Conservation (phyloP, 2,888 invertebrate genomes). For the Hypsopygia costalis region DNA sequence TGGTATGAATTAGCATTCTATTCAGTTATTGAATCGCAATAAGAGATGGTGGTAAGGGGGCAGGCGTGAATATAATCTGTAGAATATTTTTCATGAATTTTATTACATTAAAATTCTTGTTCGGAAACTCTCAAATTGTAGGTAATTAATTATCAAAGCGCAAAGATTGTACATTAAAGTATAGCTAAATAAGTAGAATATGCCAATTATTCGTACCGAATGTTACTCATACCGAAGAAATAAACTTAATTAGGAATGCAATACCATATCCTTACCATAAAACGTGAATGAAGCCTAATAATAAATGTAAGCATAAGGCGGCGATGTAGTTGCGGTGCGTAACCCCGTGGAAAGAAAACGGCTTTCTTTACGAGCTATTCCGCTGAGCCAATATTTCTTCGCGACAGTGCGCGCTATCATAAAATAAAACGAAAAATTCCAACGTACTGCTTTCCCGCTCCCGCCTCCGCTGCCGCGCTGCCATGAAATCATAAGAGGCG, state of each 20-base stretch:
- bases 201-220: too few species aligned
- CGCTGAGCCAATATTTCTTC: constrained; percentile 79
- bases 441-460: constrained; percentile 54
- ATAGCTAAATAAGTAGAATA: too few species aligned
- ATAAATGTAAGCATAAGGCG: constrained; percentile 55
- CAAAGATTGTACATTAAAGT: too few species aligned
- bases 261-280: constrained; percentile 32
- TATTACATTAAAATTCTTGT: too few species aligned
- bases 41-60: too few species aligned
- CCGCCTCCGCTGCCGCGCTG: constrained; percentile 33
- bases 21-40: too few species aligned
- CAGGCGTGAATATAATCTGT: too few species aligned
- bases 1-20: too few species aligned
- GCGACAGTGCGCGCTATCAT: constrained; percentile 79
- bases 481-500: constrained; percentile 76
- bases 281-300: constrained; percentile 45
- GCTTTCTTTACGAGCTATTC: constrained; percentile 80
- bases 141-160: too few species aligned
- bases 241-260: constrained; percentile 29
- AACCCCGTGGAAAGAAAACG: constrained; percentile 71
- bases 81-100: too few species aligned
- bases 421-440: constrained; percentile 81
- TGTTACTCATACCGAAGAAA: background rate
- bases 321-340: constrained; percentile 68
- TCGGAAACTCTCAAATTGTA: too few species aligned